Conservation (phyloP, 2,888 invertebrate genomes). For the Drosophila nigricruria region DNA sequence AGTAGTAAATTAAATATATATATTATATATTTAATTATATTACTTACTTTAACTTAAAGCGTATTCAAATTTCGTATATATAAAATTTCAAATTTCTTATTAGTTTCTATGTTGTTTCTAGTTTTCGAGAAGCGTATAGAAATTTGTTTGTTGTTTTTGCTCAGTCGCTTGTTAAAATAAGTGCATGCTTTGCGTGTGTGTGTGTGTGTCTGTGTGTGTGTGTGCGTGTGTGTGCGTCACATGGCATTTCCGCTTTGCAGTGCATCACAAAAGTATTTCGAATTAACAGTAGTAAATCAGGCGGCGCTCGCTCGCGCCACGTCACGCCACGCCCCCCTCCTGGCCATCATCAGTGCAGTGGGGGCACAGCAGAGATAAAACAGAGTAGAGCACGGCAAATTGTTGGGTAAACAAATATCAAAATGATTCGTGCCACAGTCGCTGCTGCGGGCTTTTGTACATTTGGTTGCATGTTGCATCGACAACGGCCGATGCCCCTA, state of each 20-base stretch:
- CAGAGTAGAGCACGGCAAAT: constrained; percentile 43
- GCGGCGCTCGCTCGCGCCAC: constrained; percentile 32
- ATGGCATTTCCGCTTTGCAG: constrained; percentile 65
- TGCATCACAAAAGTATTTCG: constrained; percentile 70
- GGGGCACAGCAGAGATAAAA: not conserved
- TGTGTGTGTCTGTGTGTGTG: constrained; percentile 13
- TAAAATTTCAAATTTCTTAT: not conserved
- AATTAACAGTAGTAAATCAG: constrained; percentile 70
- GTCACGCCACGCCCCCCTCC: too few relatives aligned
- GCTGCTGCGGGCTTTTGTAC: constrained; percentile 45
- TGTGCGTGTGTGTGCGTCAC: constrained; percentile 47
- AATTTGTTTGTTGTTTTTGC: constrained; percentile 54
- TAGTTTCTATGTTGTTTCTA: constrained; percentile 9
- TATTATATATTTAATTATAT: not conserved
- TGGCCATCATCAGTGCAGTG: constrained; percentile 14
- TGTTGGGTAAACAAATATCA: constrained; percentile 73
- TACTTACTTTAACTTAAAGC: not conserved
- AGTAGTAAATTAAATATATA: too few relatives aligned
- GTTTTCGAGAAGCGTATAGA: constrained; percentile 13
- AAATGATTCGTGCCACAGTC: constrained; percentile 65
- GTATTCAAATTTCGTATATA: not conserved
- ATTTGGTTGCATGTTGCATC: constrained; percentile 46
- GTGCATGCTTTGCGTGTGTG: constrained; percentile 11
- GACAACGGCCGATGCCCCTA: constrained; percentile 13
- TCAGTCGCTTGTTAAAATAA: constrained; percentile 50